Conservation (phyloP, 2,888 invertebrate species). For the Leptopterna dolabrata region DNA sequence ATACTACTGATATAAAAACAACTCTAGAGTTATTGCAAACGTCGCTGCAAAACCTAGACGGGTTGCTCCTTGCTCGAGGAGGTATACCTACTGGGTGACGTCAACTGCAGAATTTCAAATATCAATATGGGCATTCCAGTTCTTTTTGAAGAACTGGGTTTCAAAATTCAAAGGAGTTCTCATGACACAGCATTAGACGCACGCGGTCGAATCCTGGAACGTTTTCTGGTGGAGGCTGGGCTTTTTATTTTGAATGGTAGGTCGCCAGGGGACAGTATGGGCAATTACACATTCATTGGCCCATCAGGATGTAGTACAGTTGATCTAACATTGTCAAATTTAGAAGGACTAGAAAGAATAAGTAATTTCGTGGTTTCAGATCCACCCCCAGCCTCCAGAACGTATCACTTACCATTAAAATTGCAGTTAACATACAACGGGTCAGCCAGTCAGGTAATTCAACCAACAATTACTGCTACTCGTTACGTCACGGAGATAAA, state of each 20-base stretch:
- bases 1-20: not conserved
- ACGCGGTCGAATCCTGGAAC: too few species aligned
- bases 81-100: not conserved
- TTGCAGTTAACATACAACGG: not conserved
- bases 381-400: not conserved
- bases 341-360: not conserved
- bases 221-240: too few species aligned
- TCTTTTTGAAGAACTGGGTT: too few species aligned
- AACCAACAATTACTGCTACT: not conserved
- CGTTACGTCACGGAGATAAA: not conserved
- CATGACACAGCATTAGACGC: too few species aligned
- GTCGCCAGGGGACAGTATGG: too few species aligned
- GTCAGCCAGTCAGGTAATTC: not conserved
- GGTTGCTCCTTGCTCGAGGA: not conserved
- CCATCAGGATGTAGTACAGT: too few species aligned
- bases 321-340: too few species aligned
- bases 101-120: not conserved
- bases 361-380: not conserved
- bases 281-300: too few species aligned
- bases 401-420: not conserved
- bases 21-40: not conserved
- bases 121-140: too few species aligned
- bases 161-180: too few species aligned
- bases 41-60: not conserved
- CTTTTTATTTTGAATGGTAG: too few species aligned